A percentile compares a stretch with the other conserved stretches of the same genome.
These are phyloP conservation scores for Smittia sp. DNA, from an alignment of 2,888 invertebrate genomes.

Conservation along the genomic window DNA sequence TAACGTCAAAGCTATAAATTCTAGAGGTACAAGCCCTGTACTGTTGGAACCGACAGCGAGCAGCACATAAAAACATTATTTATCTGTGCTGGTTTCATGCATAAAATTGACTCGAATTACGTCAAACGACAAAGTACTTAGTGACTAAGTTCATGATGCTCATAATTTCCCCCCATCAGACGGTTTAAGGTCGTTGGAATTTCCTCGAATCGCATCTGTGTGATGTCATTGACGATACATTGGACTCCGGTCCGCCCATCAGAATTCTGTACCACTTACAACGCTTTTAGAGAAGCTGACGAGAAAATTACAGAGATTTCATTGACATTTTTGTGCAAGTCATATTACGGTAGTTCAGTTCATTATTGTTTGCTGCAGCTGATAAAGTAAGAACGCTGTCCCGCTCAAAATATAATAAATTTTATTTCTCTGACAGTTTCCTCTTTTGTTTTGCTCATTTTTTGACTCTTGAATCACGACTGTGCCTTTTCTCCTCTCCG, in stretches of 20 bases:
- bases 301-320: constrained; percentile 29
- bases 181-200: constrained; percentile 1
- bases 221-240: background rate
- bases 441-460: constrained; percentile 17
- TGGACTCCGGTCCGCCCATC: background rate
- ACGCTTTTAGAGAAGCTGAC: background rate
- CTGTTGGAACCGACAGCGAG: background rate
- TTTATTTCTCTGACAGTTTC: constrained; percentile 37
- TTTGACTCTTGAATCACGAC: constrained; percentile 7
- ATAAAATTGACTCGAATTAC: constrained; percentile 17
- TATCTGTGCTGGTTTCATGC: background rate
- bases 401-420: constrained; percentile 22
- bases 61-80: constrained; percentile 5
- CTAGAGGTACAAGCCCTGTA: background rate
- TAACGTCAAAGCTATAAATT: background rate
- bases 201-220: constrained; percentile 10
- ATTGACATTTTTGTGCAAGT: constrained; percentile 28
- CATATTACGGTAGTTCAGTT: constrained; percentile 37
- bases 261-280: constrained; percentile 16
- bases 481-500: background rate
- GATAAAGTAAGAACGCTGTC: background rate
- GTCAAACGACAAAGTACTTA: background rate
- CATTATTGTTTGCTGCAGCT: constrained; percentile 9
- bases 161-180: background rate
- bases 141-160: background rate